Conservation (phyloP, 1,140 invertebrate genomes). For the Aleiodes sp. region DNA sequence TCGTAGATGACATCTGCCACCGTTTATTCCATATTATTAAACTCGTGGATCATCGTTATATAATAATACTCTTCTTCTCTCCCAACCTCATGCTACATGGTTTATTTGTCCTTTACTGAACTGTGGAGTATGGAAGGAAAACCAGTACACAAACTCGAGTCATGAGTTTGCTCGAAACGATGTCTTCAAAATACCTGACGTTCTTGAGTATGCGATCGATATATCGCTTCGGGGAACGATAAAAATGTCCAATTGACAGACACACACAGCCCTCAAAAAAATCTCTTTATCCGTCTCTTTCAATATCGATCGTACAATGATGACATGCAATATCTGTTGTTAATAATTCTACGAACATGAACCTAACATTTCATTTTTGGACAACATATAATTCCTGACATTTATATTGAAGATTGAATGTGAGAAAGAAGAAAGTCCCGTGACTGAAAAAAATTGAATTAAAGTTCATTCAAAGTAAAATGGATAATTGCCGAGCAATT, state of each 20-base stretch:
- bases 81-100: not conserved
- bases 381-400: not conserved
- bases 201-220: not conserved
- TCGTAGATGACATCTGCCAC: slow-evolving; percentile 30
- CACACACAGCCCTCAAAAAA: slow-evolving; percentile 23
- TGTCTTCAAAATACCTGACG: slow-evolving; percentile 17
- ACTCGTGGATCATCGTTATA: slow-evolving; percentile 47
- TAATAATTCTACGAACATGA: slow-evolving; percentile 7
- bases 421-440: no score
- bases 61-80: not conserved
- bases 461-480: not conserved
- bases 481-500: slow-evolving; percentile 46
- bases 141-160: slow-evolving; percentile 5
- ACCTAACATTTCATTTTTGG: not conserved
- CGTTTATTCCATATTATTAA: slow-evolving; percentile 54
- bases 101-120: not conserved
- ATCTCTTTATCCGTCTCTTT: slow-evolving; percentile 22
- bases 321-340: slow-evolving; percentile 31
- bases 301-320: slow-evolving; percentile 26
- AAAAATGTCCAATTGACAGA: slow-evolving; percentile 33
- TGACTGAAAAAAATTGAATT: slow-evolving; percentile 9
- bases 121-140: no score
- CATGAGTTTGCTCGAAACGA: slow-evolving; percentile 27
- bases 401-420: no score
- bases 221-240: slow-evolving; percentile 14